A percentile compares a stretch with the other conserved stretches of the same genome.
phyloP scores from a whole-genome alignment of 2,888 invertebrate species.

The Drosophila demipolita region DNA sequence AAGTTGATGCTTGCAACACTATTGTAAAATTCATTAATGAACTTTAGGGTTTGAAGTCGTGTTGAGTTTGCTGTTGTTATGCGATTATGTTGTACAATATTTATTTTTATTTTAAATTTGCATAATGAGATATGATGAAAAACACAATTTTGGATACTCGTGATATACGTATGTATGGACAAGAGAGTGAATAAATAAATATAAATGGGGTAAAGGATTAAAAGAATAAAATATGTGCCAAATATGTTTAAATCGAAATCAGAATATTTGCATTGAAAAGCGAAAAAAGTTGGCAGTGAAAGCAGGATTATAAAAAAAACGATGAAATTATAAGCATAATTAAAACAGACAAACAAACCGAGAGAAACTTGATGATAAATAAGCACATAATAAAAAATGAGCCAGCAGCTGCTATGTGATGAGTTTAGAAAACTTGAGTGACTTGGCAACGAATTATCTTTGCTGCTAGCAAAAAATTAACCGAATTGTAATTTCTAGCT shows the following conservation, averaged over 20 bases:
- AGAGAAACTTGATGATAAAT: constrained; percentile 31
- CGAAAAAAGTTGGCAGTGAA: constrained; percentile 28
- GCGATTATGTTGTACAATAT: constrained; percentile 49
- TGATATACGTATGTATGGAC: neutral
- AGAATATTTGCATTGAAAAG: constrained; percentile 20
- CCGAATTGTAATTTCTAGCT: neutral
- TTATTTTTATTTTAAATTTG: constrained; percentile 48
- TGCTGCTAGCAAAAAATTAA: neutral
- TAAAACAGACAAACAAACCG: constrained; percentile 4
- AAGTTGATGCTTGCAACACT: constrained; percentile 51
- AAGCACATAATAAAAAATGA: constrained; percentile 1
- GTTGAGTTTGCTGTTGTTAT: constrained; percentile 46
- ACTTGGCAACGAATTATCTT: neutral
- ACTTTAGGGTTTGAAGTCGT: constrained; percentile 20
- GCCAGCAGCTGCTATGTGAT: constrained; percentile 14
- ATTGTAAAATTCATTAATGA: constrained; percentile 65
- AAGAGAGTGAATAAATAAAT: neutral
- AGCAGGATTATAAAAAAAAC: constrained; percentile 23
- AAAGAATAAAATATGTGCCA: neutral
- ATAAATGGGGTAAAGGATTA: constrained; percentile 1
- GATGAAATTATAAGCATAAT: constrained; percentile 34
- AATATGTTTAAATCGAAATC: constrained; percentile 10
- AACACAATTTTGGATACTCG: neutral
- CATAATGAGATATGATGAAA: constrained; percentile 36
- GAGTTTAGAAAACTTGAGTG: constrained; percentile 1